Evolutionary conservation across 2,113 vertebrate species (phyloP).

Genomic region (Corythornis vintsioides): DNA sequence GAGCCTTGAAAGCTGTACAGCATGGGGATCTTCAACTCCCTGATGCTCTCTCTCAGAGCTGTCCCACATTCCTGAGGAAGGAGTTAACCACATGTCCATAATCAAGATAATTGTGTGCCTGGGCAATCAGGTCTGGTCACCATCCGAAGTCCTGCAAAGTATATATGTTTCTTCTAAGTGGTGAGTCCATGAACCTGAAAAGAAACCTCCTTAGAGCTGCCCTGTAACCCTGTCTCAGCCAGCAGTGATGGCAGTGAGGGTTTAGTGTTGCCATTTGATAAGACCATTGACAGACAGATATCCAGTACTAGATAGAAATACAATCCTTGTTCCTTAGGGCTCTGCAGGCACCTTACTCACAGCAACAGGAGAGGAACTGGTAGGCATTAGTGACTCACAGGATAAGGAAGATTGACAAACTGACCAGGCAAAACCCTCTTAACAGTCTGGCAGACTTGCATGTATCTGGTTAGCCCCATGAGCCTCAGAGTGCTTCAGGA

Average conservation of each 20-base stretch:
- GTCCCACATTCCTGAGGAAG: not conserved
- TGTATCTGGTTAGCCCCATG: not conserved
- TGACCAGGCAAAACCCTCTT: not conserved
- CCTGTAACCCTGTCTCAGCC: not conserved
- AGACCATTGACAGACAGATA: rapidly evolving
- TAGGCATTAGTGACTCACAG: rapidly evolving
- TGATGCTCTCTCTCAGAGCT: not conserved
- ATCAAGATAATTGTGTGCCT: not conserved
- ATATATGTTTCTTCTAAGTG: not conserved
- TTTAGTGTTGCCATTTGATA: not conserved
- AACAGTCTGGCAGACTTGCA: not conserved
- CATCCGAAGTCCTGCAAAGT: not conserved
- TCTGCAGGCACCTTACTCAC: rapidly evolving
- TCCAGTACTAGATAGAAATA: not conserved
- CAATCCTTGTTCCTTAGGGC: not conserved
- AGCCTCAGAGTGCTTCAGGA: not conserved
- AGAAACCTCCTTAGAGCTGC: not conserved
- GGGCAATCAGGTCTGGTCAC: not conserved
- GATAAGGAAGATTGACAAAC: not conserved
- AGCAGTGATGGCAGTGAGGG: not conserved
- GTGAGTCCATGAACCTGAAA: not conserved
- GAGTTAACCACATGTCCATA: not conserved
- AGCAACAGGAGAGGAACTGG: not conserved
- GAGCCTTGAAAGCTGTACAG: not conserved
- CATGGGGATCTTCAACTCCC: not conserved